phyloP scores from a whole-genome alignment of 2,113 vertebrate genomes.

The Hoplias malabaricus region DNA sequence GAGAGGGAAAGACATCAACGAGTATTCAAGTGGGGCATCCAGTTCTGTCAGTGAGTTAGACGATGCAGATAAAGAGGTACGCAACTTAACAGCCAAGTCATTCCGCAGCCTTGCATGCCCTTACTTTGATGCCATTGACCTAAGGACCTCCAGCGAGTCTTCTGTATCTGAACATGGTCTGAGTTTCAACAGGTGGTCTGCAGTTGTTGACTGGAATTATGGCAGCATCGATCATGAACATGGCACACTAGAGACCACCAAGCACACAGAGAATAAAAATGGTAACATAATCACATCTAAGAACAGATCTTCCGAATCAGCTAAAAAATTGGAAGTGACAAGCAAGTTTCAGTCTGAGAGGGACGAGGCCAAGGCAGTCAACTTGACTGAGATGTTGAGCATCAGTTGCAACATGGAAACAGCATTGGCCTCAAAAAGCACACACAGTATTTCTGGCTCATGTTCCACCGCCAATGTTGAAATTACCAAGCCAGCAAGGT shows the following conservation, averaged over 20 bases:
- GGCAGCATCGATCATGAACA: constrained; percentile 67
- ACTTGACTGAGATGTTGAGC: constrained; percentile 77
- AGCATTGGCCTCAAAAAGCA: constrained; percentile 60
- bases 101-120: constrained; percentile 96
- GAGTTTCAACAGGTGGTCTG: constrained; percentile 87
- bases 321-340: constrained; percentile 58
- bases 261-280: constrained; percentile 49
- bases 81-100: constrained; percentile 89
- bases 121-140: constrained; percentile 88
- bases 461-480: constrained; percentile 65
- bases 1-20: constrained; percentile 82
- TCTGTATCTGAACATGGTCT: constrained; percentile 82
- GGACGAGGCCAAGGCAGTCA: constrained; percentile 76
- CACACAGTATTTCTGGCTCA: constrained; percentile 58
- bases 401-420: constrained; percentile 74
- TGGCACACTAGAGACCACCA: constrained; percentile 68
- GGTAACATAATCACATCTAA: constrained; percentile 60
- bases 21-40: constrained; percentile 91
- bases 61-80: constrained; percentile 96
- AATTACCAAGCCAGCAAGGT: constrained; percentile 60
- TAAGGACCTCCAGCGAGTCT: constrained; percentile 88
- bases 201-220: constrained; percentile 88
- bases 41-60: constrained; percentile 96
- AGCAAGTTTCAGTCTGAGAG: constrained; percentile 63
- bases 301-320: constrained; percentile 51